phyloP scores from a whole-genome alignment of 2,113 vertebrate species.

The Cyanocitta stelleri region DNA sequence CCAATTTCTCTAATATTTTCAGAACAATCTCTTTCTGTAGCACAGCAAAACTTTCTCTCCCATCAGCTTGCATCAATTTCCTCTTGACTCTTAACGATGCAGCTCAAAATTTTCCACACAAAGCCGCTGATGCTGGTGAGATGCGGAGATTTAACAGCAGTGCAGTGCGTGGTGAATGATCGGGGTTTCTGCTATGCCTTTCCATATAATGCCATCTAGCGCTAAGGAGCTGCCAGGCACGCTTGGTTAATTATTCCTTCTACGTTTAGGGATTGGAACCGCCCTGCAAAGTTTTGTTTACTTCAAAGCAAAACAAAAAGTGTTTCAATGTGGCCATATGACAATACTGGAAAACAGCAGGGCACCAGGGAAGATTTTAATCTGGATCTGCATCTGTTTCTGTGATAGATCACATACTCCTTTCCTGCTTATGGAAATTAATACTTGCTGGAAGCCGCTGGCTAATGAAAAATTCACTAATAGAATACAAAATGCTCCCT shows the following conservation, averaged over 20 bases:
- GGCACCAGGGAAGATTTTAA: neutral
- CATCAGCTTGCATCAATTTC: neutral
- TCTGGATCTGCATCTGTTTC: neutral
- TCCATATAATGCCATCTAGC: constrained; percentile 65
- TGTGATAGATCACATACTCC: neutral
- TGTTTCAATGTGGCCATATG: neutral
- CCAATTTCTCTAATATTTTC: neutral
- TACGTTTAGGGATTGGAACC: neutral
- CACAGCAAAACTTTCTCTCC: neutral
- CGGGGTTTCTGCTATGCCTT: neutral
- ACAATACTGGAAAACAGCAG: neutral
- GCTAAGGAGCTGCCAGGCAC: neutral
- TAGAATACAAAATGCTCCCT: neutral
- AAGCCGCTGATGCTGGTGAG: neutral
- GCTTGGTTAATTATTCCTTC: neutral
- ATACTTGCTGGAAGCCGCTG: neutral
- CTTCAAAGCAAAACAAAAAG: neutral
- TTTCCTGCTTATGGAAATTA: neutral
- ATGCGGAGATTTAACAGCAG: neutral
- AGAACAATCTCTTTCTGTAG: neutral
- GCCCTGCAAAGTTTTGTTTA: neutral
- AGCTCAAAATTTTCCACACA: neutral
- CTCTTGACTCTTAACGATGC: neutral
- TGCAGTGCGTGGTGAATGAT: rapidly evolving
- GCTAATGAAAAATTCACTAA: neutral